Percentiles rank a stretch among this genome's conserved stretches.
These are phyloP conservation scores for Neoniphon sammara DNA, from an alignment of 2,797 vertebrate species.

Conservation along the genomic window DNA sequence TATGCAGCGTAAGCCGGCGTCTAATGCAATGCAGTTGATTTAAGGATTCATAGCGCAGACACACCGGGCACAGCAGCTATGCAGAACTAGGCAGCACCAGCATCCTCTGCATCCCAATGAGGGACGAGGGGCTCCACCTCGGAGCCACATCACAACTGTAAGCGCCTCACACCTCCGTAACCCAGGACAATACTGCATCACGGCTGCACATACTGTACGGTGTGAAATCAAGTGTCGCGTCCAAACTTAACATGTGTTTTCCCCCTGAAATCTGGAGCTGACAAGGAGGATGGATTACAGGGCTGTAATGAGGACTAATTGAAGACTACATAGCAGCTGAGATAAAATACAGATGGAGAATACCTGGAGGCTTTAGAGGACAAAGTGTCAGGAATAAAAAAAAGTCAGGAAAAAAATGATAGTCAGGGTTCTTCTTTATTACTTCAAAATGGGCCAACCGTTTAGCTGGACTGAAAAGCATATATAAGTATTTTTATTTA, in stretches of 20 bases:
- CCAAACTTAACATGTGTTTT: slow-evolving; percentile 32
- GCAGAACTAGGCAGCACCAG: slow-evolving; percentile 58
- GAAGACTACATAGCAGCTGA: slow-evolving; percentile 65
- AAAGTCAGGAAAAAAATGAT: slow-evolving; percentile 21
- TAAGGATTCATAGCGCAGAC: slow-evolving; percentile 71
- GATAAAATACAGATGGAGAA: slow-evolving; percentile 68
- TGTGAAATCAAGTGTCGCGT: slow-evolving; percentile 28
- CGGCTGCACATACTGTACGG: slow-evolving; percentile 5
- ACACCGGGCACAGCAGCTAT: slow-evolving; percentile 57
- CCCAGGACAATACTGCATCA: slow-evolving; percentile 44
- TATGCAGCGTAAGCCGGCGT: slow-evolving; percentile 48
- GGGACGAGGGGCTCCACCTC: slow-evolving; percentile 39
- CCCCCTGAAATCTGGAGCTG: slow-evolving; percentile 51
- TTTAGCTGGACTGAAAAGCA: slow-evolving; percentile 14
- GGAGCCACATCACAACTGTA: slow-evolving; percentile 51
- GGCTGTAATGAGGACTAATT: slow-evolving; percentile 69
- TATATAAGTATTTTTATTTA: not conserved
- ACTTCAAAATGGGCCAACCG: slow-evolving; percentile 31
- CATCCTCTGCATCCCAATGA: slow-evolving; percentile 78
- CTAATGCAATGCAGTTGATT: slow-evolving; percentile 72
- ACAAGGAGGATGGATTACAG: slow-evolving; percentile 64
- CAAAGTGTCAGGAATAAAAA: slow-evolving; percentile 54
- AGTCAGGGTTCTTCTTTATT: slow-evolving; percentile 37
- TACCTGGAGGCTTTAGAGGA: slow-evolving; percentile 70
- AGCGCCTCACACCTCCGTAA: slow-evolving; percentile 35